Conservation (phyloP, 2,113 vertebrate genomes). For the Phalacrocorax pelagicus region DNA sequence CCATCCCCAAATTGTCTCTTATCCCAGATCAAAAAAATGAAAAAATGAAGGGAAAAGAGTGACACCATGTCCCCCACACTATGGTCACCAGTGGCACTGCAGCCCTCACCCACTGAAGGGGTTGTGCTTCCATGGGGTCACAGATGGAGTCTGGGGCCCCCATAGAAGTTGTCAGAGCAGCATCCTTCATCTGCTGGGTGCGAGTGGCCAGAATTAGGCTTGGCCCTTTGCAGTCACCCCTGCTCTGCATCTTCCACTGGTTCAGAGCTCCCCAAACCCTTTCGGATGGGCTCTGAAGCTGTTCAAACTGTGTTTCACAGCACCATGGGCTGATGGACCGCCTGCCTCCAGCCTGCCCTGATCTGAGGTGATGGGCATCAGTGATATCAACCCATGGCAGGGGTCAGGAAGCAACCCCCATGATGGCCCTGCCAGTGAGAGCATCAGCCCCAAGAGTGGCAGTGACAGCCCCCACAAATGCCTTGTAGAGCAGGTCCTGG, state of each 20-base stretch:
- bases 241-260: rapidly evolving
- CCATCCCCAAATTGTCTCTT: background rate
- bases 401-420: background rate
- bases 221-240: too few species aligned
- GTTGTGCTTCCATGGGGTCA: rapidly evolving
- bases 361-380: too few species aligned
- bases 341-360: background rate
- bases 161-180: background rate
- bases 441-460: background rate
- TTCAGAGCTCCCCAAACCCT: background rate
- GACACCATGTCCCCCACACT: rapidly evolving
- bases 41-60: background rate
- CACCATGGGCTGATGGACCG: background rate
- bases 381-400: rapidly evolving
- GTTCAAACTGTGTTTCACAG: background rate
- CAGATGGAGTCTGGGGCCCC: background rate
- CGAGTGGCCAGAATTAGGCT: background rate
- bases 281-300: background rate
- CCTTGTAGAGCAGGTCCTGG: background rate
- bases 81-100: rapidly evolving
- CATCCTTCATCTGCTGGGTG: background rate
- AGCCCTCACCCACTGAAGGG: background rate
- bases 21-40: background rate
- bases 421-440: background rate
- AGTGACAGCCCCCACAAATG: background rate